Evolutionary conservation across 2,113 vertebrate species (phyloP), one percentile per base, ranked within the genome.

Genomic region (Megalops atlanticus): DNA sequence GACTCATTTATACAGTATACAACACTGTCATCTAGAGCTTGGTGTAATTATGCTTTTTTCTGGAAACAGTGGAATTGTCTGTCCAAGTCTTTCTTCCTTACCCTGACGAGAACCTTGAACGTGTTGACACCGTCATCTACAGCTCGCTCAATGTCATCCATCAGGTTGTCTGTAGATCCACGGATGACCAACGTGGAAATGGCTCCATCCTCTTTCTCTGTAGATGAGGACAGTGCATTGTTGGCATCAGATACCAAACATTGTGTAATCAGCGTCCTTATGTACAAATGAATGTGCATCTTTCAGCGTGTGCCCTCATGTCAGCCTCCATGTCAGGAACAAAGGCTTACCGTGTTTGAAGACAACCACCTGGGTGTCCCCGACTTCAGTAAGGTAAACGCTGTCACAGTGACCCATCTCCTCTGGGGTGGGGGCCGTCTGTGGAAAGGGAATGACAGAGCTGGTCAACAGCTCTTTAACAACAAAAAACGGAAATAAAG

Each of bases 131-230:
- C 98, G 85, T 99, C 98, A 82, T 99, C 98, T 1, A 99, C 91
- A 11, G 98, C 98, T 83, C 98, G 92, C 89, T 99, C 98, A 64
- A 99, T 95, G 76, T 99, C 98, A 86, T 99, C 98, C 98, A 99
- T 98, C 80, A 97, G 91, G 84, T 99, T 99, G 80, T 99, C 97
- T 43, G 98, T 99, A 78, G 98, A 98, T 36, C 98, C 98, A 86
- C 98, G 95, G 85, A 99, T 95, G n/a, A 99, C 94, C 85, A 99
- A 91, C 0, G 98, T 99, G 38, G 98, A 95, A 86, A 99, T 96
- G 78, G 96, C 93, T 21, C 97, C 95, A 21, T 98, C 97, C 83
- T 99, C 97, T 85, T 97, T 99, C 85, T 98, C 98, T 99, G 92
- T 86, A 83, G 0, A 49, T 35, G 64, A 58, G 79, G 4, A 52